Evolutionary conservation across 2,113 vertebrate species (phyloP), one percentile per base, ranked within the genome.

Genomic region (Bubo bubo): DNA sequence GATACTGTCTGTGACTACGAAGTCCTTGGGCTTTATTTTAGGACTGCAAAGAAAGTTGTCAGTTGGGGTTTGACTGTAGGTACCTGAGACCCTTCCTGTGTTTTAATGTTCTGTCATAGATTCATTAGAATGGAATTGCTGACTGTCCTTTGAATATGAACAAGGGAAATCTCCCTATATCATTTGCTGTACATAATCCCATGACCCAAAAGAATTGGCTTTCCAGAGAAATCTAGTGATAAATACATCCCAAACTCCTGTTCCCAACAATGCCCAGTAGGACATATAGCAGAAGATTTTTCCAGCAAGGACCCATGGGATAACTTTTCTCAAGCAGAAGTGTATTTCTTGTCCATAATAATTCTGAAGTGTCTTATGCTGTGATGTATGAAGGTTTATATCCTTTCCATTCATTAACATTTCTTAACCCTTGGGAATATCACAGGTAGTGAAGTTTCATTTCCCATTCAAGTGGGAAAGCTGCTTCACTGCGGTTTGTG

Each of bases 371-470:
- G 67, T 82, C 62, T 88, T 50, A 24, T 70, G 76, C 73, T 92
- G 62, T 93, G 23, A 91, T 94, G 88, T 96, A 87, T 96, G 84
- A 95, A 95, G 89, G 53, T 93, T 95, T 86, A 87, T 83, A 58
- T 56, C 30, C 24, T 96, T 93, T 91, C 49, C 62, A 91, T 84
- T 95, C 91, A 82, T 82, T 87, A 85, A 74, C 56, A 87, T 81
- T 75, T 84, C 24, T 79, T 96, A 90, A 95, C 52, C 28, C 53
- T 82, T 60, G 70, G 45, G 20, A 94, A 32, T 88, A 93, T 55
- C 53, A 77, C 28, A 77, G 71, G 37, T 73, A 81, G 27, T 62
- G 73, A 34, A 64, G 15, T 93, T 96, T 62, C 18, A 81, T 96
- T 97, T 91, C 37, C 62, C 67, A 47, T 83, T 91, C n/a, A 74